Evolutionary conservation across 2,888 invertebrate species (phyloP), one percentile per base, ranked within the genome.

Genomic region (Hybos culiciformis): DNA sequence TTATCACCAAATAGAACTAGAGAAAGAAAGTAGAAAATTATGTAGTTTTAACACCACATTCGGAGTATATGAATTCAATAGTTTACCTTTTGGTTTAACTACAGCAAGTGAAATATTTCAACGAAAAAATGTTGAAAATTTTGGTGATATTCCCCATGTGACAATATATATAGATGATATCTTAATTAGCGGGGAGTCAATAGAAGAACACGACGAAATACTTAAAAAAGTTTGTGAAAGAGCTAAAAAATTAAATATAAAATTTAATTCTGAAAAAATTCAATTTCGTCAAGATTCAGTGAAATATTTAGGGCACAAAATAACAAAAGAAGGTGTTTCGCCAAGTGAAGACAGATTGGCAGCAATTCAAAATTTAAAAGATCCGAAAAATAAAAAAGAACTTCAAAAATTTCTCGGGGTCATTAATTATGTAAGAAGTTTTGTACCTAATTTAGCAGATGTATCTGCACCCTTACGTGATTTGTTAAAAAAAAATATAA

Each of bases 91-190:
- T 44, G 54, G 53, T 3, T 48, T 54, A 21, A 50, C 47, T 14
- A 50, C 48, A 23, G 52, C 52, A 1, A 48, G 52, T 9, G 54
- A 54, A 59, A 42, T 47, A 3, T 56, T 55, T 49, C 48, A 49
- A 29, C 49, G 49, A 41, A 40, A 45, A 14, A 53, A 44, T 39
- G 41, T 44, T 23, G 41, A 52, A 41, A 46, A 48, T 34, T 56
- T 54, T 46, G 51, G 47, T n/a, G 42, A 50, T 39, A 48, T 53
- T 36, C 44, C 48, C 6, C 50, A 47, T 48, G 53, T 61, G 43
- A 12, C 54, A 43, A 42, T 64, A 23, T 56, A 62, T 48, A 48
- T 58, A 47, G 50, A 63, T 51, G 47, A 59, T 51, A 45, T 59
- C 42, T 38, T 52, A 33, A 33, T 50, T 20, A 20, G 15, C 6